phyloP scores from a whole-genome alignment of 2,113 vertebrate species.

The Emberiza fucata region DNA sequence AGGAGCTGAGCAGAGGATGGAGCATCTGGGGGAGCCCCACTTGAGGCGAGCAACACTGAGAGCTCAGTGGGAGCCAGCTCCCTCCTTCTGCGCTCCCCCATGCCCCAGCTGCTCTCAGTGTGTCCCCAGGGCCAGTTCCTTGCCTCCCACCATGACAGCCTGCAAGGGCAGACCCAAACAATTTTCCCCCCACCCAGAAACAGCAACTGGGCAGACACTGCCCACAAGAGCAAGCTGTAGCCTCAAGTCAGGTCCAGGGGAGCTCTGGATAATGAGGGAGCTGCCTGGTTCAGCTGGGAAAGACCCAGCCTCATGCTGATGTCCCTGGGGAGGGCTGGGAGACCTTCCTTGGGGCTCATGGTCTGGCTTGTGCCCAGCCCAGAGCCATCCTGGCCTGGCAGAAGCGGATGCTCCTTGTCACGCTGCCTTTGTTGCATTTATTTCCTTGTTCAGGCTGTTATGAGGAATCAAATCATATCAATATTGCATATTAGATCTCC shows the following conservation, averaged over 20 bases:
- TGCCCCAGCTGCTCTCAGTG: background rate
- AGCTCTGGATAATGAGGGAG: background rate
- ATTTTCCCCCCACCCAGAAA: background rate
- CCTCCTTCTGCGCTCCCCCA: background rate
- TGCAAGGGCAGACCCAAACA: background rate
- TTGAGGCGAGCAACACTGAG: accelerated
- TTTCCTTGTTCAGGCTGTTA: background rate
- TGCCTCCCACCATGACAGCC: background rate
- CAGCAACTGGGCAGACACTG: background rate
- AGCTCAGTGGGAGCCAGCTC: background rate
- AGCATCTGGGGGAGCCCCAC: background rate
- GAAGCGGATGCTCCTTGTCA: background rate
- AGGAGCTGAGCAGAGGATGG: background rate
- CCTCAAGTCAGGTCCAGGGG: background rate
- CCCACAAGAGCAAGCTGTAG: no score
- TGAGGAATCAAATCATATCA: background rate
- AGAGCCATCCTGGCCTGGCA: accelerated
- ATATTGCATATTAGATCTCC: background rate
- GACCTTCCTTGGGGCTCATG: accelerated
- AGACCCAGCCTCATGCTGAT: background rate
- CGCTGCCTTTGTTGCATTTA: background rate
- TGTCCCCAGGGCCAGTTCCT: background rate
- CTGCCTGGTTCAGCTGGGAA: background rate
- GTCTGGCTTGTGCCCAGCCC: background rate
- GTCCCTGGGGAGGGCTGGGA: background rate